phyloP scores from a whole-genome alignment of 1,140 invertebrate species.

The Zaprionus africanus region DNA sequence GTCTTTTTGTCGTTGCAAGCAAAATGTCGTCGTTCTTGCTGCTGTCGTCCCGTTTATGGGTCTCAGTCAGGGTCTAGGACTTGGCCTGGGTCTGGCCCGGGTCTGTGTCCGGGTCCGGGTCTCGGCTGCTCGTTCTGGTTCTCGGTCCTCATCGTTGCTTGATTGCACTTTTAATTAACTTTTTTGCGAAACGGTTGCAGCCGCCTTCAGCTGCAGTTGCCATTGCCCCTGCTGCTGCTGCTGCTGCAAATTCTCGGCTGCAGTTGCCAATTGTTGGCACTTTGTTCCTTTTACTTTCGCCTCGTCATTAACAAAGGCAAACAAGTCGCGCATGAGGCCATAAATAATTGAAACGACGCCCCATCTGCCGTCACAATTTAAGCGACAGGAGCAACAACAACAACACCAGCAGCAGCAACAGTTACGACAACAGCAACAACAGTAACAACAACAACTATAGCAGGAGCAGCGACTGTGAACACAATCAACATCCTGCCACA shows the following conservation, averaged over 20 bases:
- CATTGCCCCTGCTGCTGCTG: slow-evolving; percentile 24
- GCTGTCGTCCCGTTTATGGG: slow-evolving; percentile 11
- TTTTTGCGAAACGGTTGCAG: slow-evolving; percentile 57
- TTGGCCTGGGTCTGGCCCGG: not conserved
- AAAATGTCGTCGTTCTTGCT: slow-evolving; percentile 28
- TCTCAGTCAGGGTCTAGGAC: not conserved
- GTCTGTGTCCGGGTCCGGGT: not conserved
- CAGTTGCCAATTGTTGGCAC: slow-evolving; percentile 64
- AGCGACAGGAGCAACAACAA: slow-evolving; percentile 41
- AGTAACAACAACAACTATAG: slow-evolving; percentile 26
- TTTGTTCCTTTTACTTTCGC: slow-evolving; percentile 59
- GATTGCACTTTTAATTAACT: slow-evolving; percentile 83
- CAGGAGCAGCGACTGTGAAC: slow-evolving; percentile 19
- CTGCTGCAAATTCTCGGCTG: slow-evolving; percentile 39
- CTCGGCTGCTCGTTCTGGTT: slow-evolving; percentile 15
- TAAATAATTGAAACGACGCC: slow-evolving; percentile 68
- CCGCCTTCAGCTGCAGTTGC: slow-evolving; percentile 33
- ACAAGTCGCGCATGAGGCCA: slow-evolving; percentile 64
- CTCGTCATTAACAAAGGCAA: slow-evolving; percentile 72
- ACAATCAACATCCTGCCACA: slow-evolving; percentile 44
- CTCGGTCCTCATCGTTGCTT: slow-evolving; percentile 59
- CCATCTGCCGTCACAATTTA: slow-evolving; percentile 66
- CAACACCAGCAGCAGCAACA: slow-evolving; percentile 8
- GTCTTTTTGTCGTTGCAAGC: slow-evolving; percentile 38
- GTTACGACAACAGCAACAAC: slow-evolving; percentile 21